phyloP scores from a whole-genome alignment of 2,888 invertebrate species.

The Drosophila mimica region DNA sequence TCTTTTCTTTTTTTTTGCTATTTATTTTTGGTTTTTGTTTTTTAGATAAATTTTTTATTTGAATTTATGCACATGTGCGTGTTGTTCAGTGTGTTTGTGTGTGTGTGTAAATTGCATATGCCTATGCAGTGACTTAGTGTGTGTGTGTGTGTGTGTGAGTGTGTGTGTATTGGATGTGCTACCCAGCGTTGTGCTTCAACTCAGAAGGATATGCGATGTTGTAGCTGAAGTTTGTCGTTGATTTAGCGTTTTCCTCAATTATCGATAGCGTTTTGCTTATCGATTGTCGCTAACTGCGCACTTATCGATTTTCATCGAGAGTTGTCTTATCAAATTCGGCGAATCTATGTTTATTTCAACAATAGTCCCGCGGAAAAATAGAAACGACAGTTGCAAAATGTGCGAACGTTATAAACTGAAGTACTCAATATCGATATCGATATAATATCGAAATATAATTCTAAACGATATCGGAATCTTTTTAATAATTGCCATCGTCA shows the following conservation, averaged over 20 bases:
- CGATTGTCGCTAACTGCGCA: neutral
- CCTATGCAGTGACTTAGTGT: slow-evolving; percentile 1
- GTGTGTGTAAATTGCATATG: slow-evolving; percentile 14
- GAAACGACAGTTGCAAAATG: neutral
- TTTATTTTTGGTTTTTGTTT: slow-evolving; percentile 42
- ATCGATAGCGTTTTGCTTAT: neutral
- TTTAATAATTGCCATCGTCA: neutral
- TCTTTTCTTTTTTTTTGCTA: slow-evolving; percentile 24
- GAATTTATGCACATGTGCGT: slow-evolving; percentile 68
- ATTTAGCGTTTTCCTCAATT: neutral
- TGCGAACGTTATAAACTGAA: neutral
- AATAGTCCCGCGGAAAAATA: neutral
- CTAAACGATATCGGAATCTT: neutral
- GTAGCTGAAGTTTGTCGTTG: neutral
- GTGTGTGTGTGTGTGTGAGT: slow-evolving; percentile 3
- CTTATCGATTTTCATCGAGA: neutral
- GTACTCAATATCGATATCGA: neutral
- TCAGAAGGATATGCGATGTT: neutral
- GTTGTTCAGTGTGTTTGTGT: slow-evolving; percentile 14
- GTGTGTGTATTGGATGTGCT: slow-evolving; percentile 16
- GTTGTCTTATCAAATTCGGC: neutral
- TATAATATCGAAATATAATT: neutral
- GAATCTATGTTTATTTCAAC: neutral
- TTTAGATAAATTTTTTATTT: slow-evolving; percentile 72
- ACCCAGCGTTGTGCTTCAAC: slow-evolving; percentile 13